Evolutionary conservation across 2,113 vertebrate genomes (phyloP), one percentile per base, ranked within the genome.

Genomic region (Scomber scombrus): DNA sequence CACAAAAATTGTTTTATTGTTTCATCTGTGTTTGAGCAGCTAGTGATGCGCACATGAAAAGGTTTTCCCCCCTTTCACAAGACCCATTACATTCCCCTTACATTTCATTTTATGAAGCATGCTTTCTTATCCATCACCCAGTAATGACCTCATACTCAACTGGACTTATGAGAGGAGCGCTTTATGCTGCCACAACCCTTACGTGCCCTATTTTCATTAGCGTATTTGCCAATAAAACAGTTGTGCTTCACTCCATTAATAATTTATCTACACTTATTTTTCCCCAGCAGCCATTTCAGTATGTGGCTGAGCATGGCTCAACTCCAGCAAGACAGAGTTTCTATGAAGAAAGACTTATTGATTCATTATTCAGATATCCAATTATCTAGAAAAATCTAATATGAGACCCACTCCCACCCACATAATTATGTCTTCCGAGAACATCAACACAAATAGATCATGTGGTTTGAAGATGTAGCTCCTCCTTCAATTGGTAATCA

Each of bases 141-240:
- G 47, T 83, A 82, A 82, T 80, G 65, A 85, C 75, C 71, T 64
- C 69, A 81, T 56, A 74, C 74, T 70, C 40, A 74, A 78, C 50
- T 67, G 54, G 5, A 67, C 54, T 78, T 55, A 47, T 65, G 46
- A 61, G 47, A 74, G 61, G 15, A 71, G 72, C 13, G 11, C 14
- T 67, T 57, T 46, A 51, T 74, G 80, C 64, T 57, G 3, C 52
- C 18, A 26, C 31, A 52, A 62, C 57, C 71, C 52, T 46, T 81
- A 81, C 45, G 68, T 72, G 64, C 43, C 26, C 57, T 46, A 80
- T 72, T 83, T 69, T 65, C 64, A 85, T 85, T 89, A 71, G 70
- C 84, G 91, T 92, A 87, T 89, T 80, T 82, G 77, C 83, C 80
- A 85, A 82, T 89, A 89, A 88, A 90, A 62, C 63, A 81, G 80